Percentiles rank a stretch among this genome's conserved stretches.
Conservation (phyloP, 1,140 invertebrate genomes). For the Drosophila prosaltans region DNA sequence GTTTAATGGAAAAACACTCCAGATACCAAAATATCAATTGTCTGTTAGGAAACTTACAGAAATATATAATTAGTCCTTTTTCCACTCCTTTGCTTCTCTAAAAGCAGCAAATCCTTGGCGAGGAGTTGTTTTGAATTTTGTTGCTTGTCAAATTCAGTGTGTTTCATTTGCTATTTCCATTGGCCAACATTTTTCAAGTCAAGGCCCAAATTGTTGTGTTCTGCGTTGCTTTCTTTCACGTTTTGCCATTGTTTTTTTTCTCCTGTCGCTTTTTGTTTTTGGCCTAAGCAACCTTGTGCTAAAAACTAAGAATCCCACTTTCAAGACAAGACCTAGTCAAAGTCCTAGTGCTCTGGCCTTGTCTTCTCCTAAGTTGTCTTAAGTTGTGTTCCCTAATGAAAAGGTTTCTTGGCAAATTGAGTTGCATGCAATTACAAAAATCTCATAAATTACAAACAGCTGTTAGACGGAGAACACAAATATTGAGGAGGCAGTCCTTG, state of each 20-base stretch:
- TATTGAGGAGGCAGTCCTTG: not conserved
- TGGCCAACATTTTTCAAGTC: constrained; percentile 37
- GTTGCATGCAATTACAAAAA: constrained; percentile 63
- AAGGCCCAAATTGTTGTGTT: constrained; percentile 59
- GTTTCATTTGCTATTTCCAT: constrained; percentile 16
- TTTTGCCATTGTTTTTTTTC: constrained; percentile 16
- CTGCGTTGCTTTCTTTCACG: constrained; percentile 54
- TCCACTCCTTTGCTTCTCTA: not conserved
- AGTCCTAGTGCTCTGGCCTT: not conserved
- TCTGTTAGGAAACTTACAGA: not conserved
- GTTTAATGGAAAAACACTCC: no score
- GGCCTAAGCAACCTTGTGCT: constrained; percentile 7
- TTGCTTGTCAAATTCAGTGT: constrained; percentile 49
- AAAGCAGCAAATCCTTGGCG: constrained; percentile 7
- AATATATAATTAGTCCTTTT: constrained; percentile 1
- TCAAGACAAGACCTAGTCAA: not conserved
- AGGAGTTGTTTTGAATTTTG: constrained; percentile 48
- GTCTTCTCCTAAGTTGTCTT: constrained; percentile 6
- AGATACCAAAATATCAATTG: not conserved
- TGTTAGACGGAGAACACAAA: constrained; percentile 15
- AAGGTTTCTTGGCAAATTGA: constrained; percentile 46
- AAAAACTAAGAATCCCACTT: not conserved
- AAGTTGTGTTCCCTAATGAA: constrained; percentile 39
- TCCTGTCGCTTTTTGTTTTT: not conserved
- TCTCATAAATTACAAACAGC: constrained; percentile 67